These are phyloP conservation scores for Harpegnathos saltator DNA, from an alignment of 1,140 invertebrate species.

Conservation along the genomic window DNA sequence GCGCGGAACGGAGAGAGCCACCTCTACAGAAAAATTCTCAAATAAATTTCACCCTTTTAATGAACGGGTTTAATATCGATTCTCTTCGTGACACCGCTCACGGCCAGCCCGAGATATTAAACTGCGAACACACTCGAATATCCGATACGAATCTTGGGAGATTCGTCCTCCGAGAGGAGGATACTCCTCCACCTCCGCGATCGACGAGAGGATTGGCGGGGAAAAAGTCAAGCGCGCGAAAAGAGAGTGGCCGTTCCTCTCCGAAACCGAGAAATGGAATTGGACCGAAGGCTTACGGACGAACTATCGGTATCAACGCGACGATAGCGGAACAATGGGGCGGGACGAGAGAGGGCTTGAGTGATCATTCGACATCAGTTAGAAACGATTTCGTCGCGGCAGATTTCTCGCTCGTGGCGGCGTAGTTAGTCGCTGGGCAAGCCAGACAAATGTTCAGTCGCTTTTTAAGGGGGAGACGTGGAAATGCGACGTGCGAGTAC, in stretches of 20 bases:
- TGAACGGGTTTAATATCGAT: slow-evolving; percentile 1
- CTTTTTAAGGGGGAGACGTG: slow-evolving; percentile 53
- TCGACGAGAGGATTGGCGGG: neutral
- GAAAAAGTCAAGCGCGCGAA: neutral
- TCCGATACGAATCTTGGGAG: neutral
- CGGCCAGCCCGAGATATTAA: no score
- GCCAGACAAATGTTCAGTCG: slow-evolving; percentile 77
- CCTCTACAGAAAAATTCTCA: neutral
- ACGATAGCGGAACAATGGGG: slow-evolving; percentile 64
- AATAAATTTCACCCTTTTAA: neutral
- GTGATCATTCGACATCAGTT: slow-evolving; percentile 67
- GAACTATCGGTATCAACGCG: slow-evolving; percentile 46
- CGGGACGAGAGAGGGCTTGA: slow-evolving; percentile 50
- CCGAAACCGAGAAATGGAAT: slow-evolving; percentile 31
- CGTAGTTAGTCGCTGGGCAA: slow-evolving; percentile 73
- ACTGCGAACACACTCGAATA: neutral
- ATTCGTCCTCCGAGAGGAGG: neutral
- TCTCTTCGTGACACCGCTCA: no score
- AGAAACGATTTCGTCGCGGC: slow-evolving; percentile 58
- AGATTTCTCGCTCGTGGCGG: slow-evolving; percentile 52
- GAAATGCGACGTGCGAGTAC: slow-evolving; percentile 75
- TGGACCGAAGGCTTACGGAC: slow-evolving; percentile 18
- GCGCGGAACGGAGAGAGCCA: neutral
- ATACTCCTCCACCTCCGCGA: neutral
- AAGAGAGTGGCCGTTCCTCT: neutral